Evolutionary conservation across 2,888 invertebrate genomes (phyloP).

Genomic region (Pogonocherus hispidulus): DNA sequence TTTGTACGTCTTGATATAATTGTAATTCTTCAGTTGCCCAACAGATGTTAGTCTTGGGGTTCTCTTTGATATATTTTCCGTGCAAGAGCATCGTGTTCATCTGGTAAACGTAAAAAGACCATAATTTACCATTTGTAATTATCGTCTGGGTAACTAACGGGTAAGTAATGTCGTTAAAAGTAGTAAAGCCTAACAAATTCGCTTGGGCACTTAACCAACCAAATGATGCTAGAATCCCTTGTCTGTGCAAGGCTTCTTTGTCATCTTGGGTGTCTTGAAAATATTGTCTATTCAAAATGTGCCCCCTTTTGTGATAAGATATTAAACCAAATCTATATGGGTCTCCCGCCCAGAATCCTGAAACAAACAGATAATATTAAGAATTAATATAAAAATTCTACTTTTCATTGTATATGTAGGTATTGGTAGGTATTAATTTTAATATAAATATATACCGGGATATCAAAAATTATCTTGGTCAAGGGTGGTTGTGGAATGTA

Average conservation of each 20-base stretch:
- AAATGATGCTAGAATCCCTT: conserved; percentile 85
- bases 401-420: no score
- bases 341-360: conserved; percentile 90
- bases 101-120: conserved; percentile 92
- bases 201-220: conserved; percentile 86
- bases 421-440: no score
- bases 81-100: conserved; percentile 86
- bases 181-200: conserved; percentile 89
- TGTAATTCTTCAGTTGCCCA: conserved; percentile 81
- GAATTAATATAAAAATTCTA: no score
- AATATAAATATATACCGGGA: no score
- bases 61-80: conserved; percentile 74
- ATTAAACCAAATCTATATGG: conserved; percentile 82
- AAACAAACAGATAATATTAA: conserved; percentile 49
- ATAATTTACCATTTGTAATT: conserved; percentile 88
- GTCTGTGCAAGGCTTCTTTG: conserved; percentile 78
- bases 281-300: conserved; percentile 70
- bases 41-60: conserved; percentile 83
- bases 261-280: conserved; percentile 72
- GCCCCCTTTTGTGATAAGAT: conserved; percentile 79
- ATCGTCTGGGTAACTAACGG: conserved; percentile 91
- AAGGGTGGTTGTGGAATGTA: no score
- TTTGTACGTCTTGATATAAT: conserved; percentile 82
- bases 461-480: no score
- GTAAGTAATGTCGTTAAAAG: conserved; percentile 91